Conservation (phyloP, 1,140 invertebrate species). For the Brachionus sp. region DNA sequence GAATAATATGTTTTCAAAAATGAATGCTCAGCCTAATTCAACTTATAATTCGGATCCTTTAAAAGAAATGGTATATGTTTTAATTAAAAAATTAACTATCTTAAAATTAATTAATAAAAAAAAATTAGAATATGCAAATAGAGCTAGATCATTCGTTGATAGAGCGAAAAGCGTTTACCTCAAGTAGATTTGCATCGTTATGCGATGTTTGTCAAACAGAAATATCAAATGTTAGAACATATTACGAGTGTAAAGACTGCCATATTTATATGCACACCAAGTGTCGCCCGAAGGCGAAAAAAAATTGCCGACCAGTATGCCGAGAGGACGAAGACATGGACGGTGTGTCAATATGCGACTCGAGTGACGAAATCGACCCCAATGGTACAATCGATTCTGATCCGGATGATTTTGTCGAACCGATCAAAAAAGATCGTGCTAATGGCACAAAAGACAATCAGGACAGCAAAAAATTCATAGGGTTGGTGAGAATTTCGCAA, state of each 20-base stretch:
- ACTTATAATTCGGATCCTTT: background rate
- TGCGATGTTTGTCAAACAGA: slow-evolving; percentile 11
- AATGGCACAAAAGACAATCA: background rate
- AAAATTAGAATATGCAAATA: background rate
- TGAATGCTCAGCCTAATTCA: background rate
- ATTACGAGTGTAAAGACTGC: slow-evolving; percentile 35
- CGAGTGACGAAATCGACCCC: background rate
- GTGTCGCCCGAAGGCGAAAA: background rate
- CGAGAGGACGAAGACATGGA: background rate
- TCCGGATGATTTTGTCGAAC: background rate
- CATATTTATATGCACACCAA: slow-evolving; percentile 21
- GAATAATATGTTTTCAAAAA: background rate
- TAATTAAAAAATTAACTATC: background rate
- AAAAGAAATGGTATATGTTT: background rate
- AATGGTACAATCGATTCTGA: background rate
- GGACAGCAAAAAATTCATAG: background rate
- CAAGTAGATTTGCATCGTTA: background rate
- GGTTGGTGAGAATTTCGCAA: background rate
- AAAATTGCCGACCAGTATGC: slow-evolving; percentile 12
- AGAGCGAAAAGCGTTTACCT: slow-evolving; percentile 2
- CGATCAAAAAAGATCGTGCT: background rate
- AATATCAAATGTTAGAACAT: background rate
- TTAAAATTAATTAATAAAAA: background rate
- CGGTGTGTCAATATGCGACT: background rate
- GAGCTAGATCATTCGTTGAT: slow-evolving; percentile 26